Conservation (phyloP, 2,888 invertebrate species). For the Leptopterna dolabrata region DNA sequence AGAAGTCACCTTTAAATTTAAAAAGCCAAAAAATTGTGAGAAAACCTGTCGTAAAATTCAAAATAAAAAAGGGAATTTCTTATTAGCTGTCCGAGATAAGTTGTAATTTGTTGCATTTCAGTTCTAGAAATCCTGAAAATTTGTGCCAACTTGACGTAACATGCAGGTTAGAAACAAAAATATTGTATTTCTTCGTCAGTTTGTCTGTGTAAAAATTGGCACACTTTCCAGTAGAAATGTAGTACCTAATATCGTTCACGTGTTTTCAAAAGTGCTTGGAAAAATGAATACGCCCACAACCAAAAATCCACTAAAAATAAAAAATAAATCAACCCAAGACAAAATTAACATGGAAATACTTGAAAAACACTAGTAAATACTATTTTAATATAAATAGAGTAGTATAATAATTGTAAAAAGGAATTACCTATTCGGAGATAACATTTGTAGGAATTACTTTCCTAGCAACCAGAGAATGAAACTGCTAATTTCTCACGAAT, state of each 20-base stretch:
- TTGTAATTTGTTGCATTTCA: not conserved
- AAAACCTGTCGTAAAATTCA: not conserved
- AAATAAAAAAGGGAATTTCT: not conserved
- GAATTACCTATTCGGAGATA: constrained; percentile 46
- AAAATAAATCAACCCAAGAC: not conserved
- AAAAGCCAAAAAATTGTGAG: not conserved
- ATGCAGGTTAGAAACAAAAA: not conserved
- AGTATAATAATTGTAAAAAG: constrained; percentile 51
- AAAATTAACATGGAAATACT: not conserved
- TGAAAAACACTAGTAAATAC: not conserved
- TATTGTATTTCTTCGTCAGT: not conserved
- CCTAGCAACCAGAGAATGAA: constrained; percentile 43
- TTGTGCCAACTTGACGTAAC: not conserved
- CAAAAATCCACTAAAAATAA: not conserved
- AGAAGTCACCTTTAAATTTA: not conserved
- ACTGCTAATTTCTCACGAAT: constrained; percentile 29
- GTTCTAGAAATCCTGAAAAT: not conserved
- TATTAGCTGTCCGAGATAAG: not conserved
- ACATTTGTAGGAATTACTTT: constrained; percentile 44
- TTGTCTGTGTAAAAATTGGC: not conserved
- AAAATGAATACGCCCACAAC: not conserved
- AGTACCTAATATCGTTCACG: not conserved
- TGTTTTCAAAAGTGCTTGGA: not conserved
- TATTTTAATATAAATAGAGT: not conserved
- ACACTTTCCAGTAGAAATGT: not conserved